phyloP scores from a whole-genome alignment of 2,888 invertebrate species.

The Machimus atricapillus region DNA sequence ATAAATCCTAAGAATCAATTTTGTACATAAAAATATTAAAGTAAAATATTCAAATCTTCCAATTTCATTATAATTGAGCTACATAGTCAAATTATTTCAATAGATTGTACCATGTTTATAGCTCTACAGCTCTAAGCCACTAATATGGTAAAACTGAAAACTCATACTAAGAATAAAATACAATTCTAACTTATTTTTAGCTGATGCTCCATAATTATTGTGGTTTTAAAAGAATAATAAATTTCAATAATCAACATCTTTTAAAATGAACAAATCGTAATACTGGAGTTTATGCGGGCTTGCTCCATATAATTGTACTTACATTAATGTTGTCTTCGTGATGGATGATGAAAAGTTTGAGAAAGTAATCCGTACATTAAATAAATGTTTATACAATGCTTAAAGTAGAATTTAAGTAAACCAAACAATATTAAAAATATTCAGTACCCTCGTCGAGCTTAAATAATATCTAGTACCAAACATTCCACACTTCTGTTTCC shows the following conservation, averaged over 20 bases:
- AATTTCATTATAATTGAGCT: neutral
- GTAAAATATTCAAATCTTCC: neutral
- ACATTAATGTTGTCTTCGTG: neutral
- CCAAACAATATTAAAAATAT: neutral
- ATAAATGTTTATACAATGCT: neutral
- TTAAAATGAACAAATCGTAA: neutral
- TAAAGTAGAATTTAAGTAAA: neutral
- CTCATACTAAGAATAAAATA: neutral
- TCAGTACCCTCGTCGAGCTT: neutral
- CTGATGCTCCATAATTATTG: neutral
- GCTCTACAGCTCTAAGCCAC: no score
- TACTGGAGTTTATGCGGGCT: constrained; percentile 14
- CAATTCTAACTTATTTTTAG: neutral
- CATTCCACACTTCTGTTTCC: neutral
- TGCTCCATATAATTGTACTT: constrained; percentile 2
- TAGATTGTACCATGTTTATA: neutral
- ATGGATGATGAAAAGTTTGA: neutral
- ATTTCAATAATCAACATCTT: neutral
- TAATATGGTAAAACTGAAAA: neutral
- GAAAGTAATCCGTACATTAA: neutral
- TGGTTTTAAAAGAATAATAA: neutral
- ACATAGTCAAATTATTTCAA: neutral
- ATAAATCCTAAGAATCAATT: neutral
- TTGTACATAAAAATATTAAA: neutral
- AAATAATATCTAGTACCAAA: neutral